phyloP scores from a whole-genome alignment of 2,888 invertebrate genomes.

The Hemithea aestivaria region DNA sequence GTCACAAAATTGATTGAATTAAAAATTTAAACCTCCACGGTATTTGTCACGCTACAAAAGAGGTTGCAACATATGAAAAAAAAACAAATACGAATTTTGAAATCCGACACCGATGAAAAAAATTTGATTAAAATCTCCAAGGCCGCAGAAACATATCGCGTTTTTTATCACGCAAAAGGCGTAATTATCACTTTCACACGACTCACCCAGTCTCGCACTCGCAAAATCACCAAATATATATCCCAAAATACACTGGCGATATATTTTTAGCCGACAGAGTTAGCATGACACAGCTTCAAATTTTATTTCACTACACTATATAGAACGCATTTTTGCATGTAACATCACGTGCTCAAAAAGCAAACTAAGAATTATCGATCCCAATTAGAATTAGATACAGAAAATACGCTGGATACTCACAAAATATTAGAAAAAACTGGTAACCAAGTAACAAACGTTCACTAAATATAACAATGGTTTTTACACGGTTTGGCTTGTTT shows the following conservation, averaged over 20 bases:
- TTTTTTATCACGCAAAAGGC: conserved; percentile 38
- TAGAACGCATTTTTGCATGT: conserved; percentile 39
- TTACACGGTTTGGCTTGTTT: conserved; percentile 26
- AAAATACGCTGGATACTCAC: conserved; percentile 63
- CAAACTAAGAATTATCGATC: conserved; percentile 52
- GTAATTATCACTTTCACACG: conserved; percentile 64
- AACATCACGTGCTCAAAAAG: conserved; percentile 47
- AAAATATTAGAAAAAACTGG: conserved; percentile 53
- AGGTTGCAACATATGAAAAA: neutral
- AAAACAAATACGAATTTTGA: conserved; percentile 15
- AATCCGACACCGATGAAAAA: conserved; percentile 24
- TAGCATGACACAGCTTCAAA: conserved; percentile 52
- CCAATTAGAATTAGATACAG: conserved; percentile 39
- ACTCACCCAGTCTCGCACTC: conserved; percentile 57
- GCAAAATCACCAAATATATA: conserved; percentile 68
- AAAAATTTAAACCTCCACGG: conserved; percentile 4
- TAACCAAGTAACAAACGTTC: conserved; percentile 55
- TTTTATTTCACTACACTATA: conserved; percentile 42
- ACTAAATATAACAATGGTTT: conserved; percentile 37
- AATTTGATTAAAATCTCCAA: conserved; percentile 39
- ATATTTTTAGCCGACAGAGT: conserved; percentile 67
- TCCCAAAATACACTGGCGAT: conserved; percentile 64
- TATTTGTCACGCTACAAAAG: neutral
- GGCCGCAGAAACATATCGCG: conserved; percentile 39
- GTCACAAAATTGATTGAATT: conserved; percentile 16